Conservation (phyloP, 1,140 invertebrate species). For the Ceratoteleas bidentatus region DNA sequence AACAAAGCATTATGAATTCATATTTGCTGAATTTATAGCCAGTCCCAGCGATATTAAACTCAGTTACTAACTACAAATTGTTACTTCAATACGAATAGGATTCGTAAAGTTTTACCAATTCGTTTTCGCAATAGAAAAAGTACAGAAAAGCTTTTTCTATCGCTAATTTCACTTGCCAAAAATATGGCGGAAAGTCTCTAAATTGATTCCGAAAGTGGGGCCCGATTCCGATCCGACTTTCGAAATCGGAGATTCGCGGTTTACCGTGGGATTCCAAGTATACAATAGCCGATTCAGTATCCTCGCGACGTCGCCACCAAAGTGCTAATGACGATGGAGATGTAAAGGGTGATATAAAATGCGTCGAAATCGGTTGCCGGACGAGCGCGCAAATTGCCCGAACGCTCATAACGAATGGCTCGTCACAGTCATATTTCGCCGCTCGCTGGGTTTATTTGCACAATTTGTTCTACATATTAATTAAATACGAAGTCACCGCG, state of each 20-base stretch:
- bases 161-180: slow-evolving; percentile 17
- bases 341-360: slow-evolving; percentile 5
- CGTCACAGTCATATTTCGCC: slow-evolving; percentile 28
- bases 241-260: slow-evolving; percentile 11
- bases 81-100: too few relatives aligned
- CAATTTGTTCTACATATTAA: slow-evolving; percentile 61
- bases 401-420: slow-evolving; percentile 31
- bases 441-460: slow-evolving; percentile 38
- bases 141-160: neutral
- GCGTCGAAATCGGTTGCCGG: neutral
- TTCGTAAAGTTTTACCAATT: too few relatives aligned
- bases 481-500: slow-evolving; percentile 27
- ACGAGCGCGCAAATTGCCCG: neutral
- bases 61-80: too few relatives aligned
- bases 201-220: slow-evolving; percentile 38
- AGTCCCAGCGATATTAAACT: too few relatives aligned
- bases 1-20: too few relatives aligned
- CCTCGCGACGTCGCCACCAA: neutral
- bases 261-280: neutral
- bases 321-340: slow-evolving; percentile 5
- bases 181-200: slow-evolving; percentile 21
- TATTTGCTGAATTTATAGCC: too few relatives aligned
- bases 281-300: slow-evolving; percentile 20
- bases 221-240: slow-evolving; percentile 19
- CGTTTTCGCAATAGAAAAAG: too few relatives aligned